These are phyloP conservation scores for Lutjanus campechanus DNA, from an alignment of 2,797 vertebrate genomes.

Conservation along the genomic window DNA sequence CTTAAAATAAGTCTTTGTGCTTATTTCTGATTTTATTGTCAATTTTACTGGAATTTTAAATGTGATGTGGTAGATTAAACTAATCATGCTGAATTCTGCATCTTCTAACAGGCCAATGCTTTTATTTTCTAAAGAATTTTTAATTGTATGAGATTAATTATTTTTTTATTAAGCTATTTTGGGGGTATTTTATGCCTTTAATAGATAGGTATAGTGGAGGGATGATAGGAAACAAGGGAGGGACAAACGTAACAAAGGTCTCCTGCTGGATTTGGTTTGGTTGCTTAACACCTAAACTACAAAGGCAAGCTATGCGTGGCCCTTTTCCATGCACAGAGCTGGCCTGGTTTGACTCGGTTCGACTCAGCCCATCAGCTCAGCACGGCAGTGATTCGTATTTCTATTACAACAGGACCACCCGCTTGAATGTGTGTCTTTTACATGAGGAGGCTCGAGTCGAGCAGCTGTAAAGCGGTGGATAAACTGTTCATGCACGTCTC, in stretches of 20 bases:
- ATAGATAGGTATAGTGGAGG: background rate
- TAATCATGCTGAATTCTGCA: too few species aligned
- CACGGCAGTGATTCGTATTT: too few species aligned
- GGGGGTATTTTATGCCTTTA: background rate
- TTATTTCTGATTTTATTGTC: background rate
- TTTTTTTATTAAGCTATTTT: background rate
- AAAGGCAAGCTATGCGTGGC: background rate
- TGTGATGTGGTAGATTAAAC: too few species aligned
- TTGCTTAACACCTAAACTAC: background rate
- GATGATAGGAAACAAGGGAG: background rate
- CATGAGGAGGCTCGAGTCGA: too few species aligned
- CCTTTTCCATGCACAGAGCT: too few species aligned
- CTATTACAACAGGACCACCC: too few species aligned
- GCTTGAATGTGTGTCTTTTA: too few species aligned
- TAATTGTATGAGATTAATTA: background rate
- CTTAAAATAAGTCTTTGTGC: too few species aligned
- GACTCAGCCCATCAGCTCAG: too few species aligned
- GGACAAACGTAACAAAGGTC: background rate
- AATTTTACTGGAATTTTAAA: background rate
- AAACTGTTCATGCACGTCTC: too few species aligned
- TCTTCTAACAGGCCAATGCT: background rate
- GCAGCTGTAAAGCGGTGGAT: too few species aligned
- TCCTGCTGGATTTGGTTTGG: background rate
- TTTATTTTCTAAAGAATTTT: background rate
- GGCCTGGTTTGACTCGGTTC: too few species aligned